phyloP scores from a whole-genome alignment of 2,113 vertebrate species.

The Rhizomys pruinosus region DNA sequence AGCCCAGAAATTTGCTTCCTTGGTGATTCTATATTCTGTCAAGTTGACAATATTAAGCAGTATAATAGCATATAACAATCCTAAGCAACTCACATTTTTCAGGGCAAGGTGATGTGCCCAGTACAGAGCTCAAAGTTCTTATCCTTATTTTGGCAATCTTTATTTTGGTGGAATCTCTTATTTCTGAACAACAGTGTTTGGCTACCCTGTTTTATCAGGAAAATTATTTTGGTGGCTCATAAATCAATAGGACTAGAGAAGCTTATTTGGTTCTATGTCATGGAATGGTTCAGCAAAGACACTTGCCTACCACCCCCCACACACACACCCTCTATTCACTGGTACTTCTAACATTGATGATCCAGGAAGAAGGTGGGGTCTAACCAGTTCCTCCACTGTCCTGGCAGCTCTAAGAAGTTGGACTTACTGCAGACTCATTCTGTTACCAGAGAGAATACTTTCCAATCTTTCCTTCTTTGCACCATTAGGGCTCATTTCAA shows the following conservation, averaged over 20 bases:
- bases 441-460: constrained; percentile 19
- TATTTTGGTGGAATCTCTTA: not conserved
- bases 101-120: not conserved
- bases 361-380: not conserved
- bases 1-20: no score
- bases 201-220: not conserved
- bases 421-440: not conserved
- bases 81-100: not conserved
- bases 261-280: not conserved
- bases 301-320: not conserved
- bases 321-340: not conserved
- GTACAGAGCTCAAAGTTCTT: not conserved
- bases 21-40: no score
- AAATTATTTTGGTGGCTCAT: not conserved
- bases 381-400: not conserved
- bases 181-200: not conserved
- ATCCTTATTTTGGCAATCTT: constrained; percentile 27
- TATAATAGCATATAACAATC: not conserved
- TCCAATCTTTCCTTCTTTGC: not conserved
- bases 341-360: not conserved
- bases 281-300: not conserved
- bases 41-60: no score
- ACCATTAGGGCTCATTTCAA: not conserved
- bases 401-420: not conserved
- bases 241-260: not conserved